Conservation (phyloP, 2,888 invertebrate species). For the Aphodius sticticus region DNA sequence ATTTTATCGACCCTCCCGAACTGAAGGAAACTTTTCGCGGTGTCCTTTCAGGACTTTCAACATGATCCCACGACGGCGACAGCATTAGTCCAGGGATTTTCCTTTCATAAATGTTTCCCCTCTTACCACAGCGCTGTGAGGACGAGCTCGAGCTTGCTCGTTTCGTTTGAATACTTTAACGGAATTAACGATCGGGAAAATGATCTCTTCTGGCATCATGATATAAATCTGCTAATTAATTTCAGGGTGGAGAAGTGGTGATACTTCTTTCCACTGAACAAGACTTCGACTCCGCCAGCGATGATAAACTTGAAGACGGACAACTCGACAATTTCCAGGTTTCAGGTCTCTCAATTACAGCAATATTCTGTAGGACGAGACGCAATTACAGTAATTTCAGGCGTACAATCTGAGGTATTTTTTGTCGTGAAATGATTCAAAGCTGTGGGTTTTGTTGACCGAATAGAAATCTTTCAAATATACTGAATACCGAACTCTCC, state of each 20-base stretch:
- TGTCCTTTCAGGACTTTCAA: not conserved
- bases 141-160: not conserved
- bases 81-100: slow-evolving; percentile 8
- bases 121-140: not conserved
- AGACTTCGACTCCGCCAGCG: not conserved
- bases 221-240: not conserved
- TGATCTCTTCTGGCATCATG: not conserved
- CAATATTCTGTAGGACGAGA: not conserved
- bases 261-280: not conserved
- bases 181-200: slow-evolving; percentile 7
- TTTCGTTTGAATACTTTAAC: slow-evolving; percentile 5
- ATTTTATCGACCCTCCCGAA: not conserved
- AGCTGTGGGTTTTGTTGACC: too few relatives aligned
- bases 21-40: not conserved
- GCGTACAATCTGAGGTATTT: not conserved
- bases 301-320: too few relatives aligned
- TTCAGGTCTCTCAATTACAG: not conserved
- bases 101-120: slow-evolving; percentile 5
- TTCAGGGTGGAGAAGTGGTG: not conserved
- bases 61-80: not conserved
- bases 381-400: not conserved
- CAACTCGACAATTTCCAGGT: not conserved
- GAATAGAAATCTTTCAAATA: too few relatives aligned
- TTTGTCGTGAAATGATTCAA: too few relatives aligned
- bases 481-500: too few relatives aligned